Evolutionary conservation across 2,888 invertebrate species (phyloP).

Genomic region (Machimus rusticus): DNA sequence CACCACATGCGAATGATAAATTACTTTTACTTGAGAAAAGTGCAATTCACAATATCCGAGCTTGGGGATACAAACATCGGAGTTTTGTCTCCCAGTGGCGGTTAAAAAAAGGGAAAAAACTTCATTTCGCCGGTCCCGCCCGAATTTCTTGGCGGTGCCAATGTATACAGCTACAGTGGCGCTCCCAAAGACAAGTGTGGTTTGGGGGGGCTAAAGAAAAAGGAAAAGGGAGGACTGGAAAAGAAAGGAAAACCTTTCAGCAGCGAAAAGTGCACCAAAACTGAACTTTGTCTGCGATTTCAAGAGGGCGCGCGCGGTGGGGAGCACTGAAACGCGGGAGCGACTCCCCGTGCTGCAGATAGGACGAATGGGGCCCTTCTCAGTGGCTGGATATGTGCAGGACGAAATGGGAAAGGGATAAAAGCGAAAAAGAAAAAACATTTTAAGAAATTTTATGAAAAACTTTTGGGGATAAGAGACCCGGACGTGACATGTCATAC

Average conservation of each 20-base stretch:
- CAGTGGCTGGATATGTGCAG: slow-evolving; percentile 10
- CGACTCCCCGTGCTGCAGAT: not conserved
- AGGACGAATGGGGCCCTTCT: not conserved
- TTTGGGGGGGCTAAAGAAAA: not conserved
- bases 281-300: slow-evolving; percentile 33
- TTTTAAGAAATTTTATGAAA: slow-evolving; percentile 17
- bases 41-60: slow-evolving; percentile 10
- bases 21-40: slow-evolving; percentile 5
- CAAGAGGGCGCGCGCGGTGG: not conserved
- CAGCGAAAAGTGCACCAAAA: slow-evolving; percentile 18
- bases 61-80: slow-evolving; percentile 6
- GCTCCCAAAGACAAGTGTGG: not conserved
- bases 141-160: not conserved
- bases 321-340: not conserved
- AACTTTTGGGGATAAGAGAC: slow-evolving; percentile 18
- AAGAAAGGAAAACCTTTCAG: not conserved
- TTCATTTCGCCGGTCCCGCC: not conserved
- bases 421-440: not conserved
- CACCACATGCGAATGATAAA: slow-evolving; percentile 28
- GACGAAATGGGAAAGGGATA: not conserved
- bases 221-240: not conserved
- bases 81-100: not conserved
- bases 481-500: slow-evolving; percentile 32
- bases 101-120: not conserved
- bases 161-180: not conserved